Base-by-base conservation (phyloP, 1,140 invertebrate species). In the Chrysoperla carnea region DNA sequence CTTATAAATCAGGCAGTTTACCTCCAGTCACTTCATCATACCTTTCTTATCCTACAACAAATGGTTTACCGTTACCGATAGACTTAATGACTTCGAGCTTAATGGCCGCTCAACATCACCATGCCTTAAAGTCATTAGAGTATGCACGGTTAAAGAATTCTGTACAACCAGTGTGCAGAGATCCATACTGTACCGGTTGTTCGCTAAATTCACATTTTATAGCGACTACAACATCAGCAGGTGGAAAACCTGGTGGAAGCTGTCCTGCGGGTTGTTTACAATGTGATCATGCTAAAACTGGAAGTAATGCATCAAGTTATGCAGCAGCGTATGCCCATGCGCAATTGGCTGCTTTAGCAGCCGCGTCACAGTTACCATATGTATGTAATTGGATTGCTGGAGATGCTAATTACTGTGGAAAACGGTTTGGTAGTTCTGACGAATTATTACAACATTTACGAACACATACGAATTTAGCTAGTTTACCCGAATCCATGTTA, bases 371-470 rank as follows among this genome's bases (percentile, higher is more conserved):
- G 50, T 58, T 84, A 42, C 83, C 84, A 1, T 84, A 84, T 55
- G 78, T 91, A 0, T 93, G 89, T 61, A 92, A 83, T 58, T 94
- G 90, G 89, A 84, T 94, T 52, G 81, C 80, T 8, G 82, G 83
- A 12, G 86, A 90, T 57, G 76, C 78, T 0, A 70, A 77, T 0
- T 92, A 90, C 53, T 94, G 91, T 57, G 90, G 90, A 15, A 94
- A 95, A 57, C 63, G 87, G 36, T 94, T 93, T 56, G 64, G 73
- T 9, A 80, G 76, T 36, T 88, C 88, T 1, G 90, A 94, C 49
- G 90, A 95, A 58, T 67, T 95, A 3, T 67, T 94, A 36, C 80
- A 86, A 52, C 90, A 95, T 64, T 66, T 94, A 39, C 70, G 87
- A 46, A 88, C 82, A 15, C 89, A 95, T 58, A 92, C 89, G 0